Evolutionary conservation across 2,888 invertebrate species (phyloP).

Genomic region (Brachycybe producta): DNA sequence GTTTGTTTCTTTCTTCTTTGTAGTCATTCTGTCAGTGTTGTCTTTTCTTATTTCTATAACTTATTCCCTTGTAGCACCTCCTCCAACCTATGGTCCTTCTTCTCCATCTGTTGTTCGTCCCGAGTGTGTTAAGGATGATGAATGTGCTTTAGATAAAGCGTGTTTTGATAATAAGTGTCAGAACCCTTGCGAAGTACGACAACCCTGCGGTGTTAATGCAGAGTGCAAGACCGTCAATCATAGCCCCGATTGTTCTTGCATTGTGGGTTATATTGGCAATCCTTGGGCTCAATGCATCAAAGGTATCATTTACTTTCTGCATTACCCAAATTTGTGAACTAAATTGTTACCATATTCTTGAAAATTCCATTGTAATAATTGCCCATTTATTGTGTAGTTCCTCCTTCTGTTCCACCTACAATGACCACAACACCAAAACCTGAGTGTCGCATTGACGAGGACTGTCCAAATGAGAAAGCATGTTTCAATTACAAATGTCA

Average conservation of each 20-base stretch:
- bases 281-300: constrained; percentile 42
- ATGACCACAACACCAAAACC: constrained; percentile 8
- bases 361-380: background rate
- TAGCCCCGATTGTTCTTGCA: constrained; percentile 64
- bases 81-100: background rate
- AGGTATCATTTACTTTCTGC: constrained; percentile 15
- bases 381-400: background rate
- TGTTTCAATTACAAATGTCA: constrained; percentile 16
- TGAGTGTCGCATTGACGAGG: constrained; percentile 3
- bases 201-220: constrained; percentile 61
- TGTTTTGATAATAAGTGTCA: constrained; percentile 62
- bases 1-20: constrained; percentile 14
- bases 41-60: background rate
- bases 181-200: constrained; percentile 50
- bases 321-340: background rate
- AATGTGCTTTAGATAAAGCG: constrained; percentile 49
- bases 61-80: background rate
- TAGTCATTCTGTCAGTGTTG: background rate
- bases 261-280: constrained; percentile 60
- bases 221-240: constrained; percentile 67
- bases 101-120: background rate
- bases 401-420: background rate
- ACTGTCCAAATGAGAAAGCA: constrained; percentile 16
- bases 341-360: too few relatives aligned
- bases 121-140: constrained; percentile 22